phyloP scores from a whole-genome alignment of 2,888 invertebrate genomes.

The Lucinisca nassula region DNA sequence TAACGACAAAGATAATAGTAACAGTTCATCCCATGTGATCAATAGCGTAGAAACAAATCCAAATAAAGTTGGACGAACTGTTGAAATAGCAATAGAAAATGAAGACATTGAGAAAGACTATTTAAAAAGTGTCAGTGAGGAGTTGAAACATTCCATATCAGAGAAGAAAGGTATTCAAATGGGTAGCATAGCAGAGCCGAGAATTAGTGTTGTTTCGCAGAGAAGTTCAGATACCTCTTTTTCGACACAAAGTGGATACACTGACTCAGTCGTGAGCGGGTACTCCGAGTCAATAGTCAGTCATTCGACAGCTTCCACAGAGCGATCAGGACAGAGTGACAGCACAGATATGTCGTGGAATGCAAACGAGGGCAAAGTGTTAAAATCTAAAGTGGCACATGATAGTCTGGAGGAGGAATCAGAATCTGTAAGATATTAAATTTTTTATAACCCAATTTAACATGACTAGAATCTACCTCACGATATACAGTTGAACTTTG shows the following conservation, averaged over 20 bases:
- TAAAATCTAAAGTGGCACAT: background rate
- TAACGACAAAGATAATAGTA: background rate
- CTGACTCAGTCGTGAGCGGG: conserved; percentile 28
- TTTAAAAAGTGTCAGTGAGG: background rate
- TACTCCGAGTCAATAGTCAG: conserved; percentile 55
- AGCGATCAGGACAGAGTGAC: conserved; percentile 22
- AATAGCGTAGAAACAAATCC: background rate
- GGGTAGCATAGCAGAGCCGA: background rate
- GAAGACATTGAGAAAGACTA: background rate
- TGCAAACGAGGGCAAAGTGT: conserved; percentile 19
- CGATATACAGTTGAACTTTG: too few relatives aligned
- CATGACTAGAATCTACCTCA: too few relatives aligned
- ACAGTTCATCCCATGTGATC: background rate
- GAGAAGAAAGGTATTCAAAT: conserved; percentile 14
- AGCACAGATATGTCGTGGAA: conserved; percentile 33
- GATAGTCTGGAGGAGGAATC: background rate
- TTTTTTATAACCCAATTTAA: too few relatives aligned
- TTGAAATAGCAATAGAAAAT: background rate
- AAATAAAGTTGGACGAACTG: background rate
- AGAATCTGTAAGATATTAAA: background rate
- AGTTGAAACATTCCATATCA: background rate
- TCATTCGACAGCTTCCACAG: conserved; percentile 35
- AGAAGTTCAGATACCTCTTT: conserved; percentile 54
- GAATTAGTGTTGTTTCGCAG: conserved; percentile 31
- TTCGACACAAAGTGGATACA: conserved; percentile 41